phyloP scores from a whole-genome alignment of 2,797 vertebrate genomes.

The Hozukius guyotensis region DNA sequence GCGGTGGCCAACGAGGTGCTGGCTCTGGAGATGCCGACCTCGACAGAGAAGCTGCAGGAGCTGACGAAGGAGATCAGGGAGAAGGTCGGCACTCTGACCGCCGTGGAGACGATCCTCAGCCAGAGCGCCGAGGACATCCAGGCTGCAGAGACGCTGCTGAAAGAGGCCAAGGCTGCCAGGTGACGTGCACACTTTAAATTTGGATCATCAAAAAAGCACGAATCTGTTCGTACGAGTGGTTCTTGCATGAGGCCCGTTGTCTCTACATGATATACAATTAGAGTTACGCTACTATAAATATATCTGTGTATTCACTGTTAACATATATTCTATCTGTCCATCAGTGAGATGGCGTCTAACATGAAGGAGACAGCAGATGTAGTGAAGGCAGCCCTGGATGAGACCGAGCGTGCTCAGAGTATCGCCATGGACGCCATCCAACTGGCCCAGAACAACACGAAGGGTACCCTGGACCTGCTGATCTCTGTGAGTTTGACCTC shows the following conservation, averaged over 20 bases:
- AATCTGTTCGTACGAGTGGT: no score
- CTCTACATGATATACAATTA: no score
- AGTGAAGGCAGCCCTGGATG: conserved; percentile 86
- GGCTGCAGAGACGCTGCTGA: conserved; percentile 87
- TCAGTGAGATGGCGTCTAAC: conserved; percentile 86
- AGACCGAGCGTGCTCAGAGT: conserved; percentile 88
- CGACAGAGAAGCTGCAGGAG: conserved; percentile 86
- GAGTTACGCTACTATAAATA: no score
- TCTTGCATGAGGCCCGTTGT: no score
- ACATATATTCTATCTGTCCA: background rate
- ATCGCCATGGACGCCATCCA: conserved; percentile 87
- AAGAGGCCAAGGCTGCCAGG: conserved; percentile 89
- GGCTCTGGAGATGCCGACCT: conserved; percentile 93
- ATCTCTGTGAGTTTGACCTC: conserved; percentile 82
- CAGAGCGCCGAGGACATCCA: conserved; percentile 89
- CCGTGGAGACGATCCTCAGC: conserved; percentile 90
- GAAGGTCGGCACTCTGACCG: conserved; percentile 89
- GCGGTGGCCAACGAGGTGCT: conserved; percentile 92
- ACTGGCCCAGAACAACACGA: conserved; percentile 87
- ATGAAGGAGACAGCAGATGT: conserved; percentile 84
- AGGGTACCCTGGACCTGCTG: conserved; percentile 87
- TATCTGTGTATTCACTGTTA: no score
- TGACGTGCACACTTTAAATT: conserved; percentile 49
- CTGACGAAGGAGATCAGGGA: conserved; percentile 91
- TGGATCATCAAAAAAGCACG: background rate